A percentile compares a stretch with the other conserved stretches of the same genome.
Evolutionary conservation across 2,888 invertebrate species (phyloP).

Genomic region (Thecocarcelia acutangulata): DNA sequence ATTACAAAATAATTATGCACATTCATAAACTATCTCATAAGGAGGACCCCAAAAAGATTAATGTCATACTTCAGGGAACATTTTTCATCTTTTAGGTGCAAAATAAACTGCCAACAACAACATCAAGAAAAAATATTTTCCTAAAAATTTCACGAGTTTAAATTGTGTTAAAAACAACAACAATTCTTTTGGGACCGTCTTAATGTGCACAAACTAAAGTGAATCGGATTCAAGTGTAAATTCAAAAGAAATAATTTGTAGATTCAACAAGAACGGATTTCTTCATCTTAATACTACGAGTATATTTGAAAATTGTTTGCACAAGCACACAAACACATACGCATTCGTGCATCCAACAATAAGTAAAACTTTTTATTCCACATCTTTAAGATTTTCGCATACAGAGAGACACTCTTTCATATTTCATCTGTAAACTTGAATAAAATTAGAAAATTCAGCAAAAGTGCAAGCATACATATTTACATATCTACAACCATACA

Average conservation of each 20-base stretch:
- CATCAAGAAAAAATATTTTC: no score
- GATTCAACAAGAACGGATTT: conserved; percentile 21
- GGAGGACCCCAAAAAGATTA: not conserved
- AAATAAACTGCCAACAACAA: not conserved
- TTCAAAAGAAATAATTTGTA: conserved; percentile 51
- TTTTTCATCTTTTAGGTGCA: not conserved
- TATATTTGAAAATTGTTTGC: conserved; percentile 19
- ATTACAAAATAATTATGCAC: conserved; percentile 59
- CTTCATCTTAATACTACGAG: not conserved
- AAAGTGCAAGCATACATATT: conserved; percentile 8
- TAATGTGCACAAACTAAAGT: conserved; percentile 3
- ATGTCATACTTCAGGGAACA: not conserved
- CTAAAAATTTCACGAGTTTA: no score
- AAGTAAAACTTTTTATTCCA: conserved; percentile 22
- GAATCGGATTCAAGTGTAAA: conserved; percentile 29
- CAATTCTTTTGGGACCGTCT: not conserved
- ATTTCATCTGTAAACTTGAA: not conserved
- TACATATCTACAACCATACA: not conserved
- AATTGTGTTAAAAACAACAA: not conserved
- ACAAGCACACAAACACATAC: not conserved
- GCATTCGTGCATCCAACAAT: conserved; percentile 13
- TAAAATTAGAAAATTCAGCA: conserved; percentile 19
- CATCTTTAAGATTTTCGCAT: conserved; percentile 25
- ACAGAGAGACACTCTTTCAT: conserved; percentile 13
- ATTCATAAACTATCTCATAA: conserved; percentile 13